Evolutionary conservation across 2,797 vertebrate genomes (phyloP), one percentile per base, ranked within the genome.

Genomic region (Esox lucius): DNA sequence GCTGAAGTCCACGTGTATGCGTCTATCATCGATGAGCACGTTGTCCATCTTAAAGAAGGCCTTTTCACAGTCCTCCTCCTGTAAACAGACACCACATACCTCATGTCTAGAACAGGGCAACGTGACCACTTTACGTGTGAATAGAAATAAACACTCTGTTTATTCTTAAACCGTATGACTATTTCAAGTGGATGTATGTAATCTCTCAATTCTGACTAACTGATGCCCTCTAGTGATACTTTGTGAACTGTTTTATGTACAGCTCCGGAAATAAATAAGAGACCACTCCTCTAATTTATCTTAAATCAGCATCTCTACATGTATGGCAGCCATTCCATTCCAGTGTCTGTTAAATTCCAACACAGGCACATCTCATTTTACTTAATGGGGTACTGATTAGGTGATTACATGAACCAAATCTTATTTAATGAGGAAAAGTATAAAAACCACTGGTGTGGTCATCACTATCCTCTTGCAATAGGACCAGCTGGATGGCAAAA

Each of bases 1-100:
- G 89, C 98, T 99, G 87, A 99, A 99, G 92, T 99, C 98, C 51
- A 99, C 98, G 0, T 99, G 97, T 82, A 99, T 98, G 59, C 97
- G 92, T 3, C 98, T 93, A 83, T 99, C 98, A 74, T 99, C 98
- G 71, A 99, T 99, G 74, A 99, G 94, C 19, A 99, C 98, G 0
- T 99, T 99, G 91, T 99, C 98, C 98, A 99, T 99, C 88, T 98
- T 98, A 85, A 99, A 98, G 86, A 95, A 99, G 0, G 98, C 98
- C 89, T 98, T 98, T 87, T 98, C 98, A 89, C 98, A 99, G 79
- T 99, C 97, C 87, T 99, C 97, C 81, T 98, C 95, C 98, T 99
- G 87, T 68, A 35, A 11, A 42, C 35, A 24, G 67, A 68, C 33
- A 42, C 8, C 0, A 65, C 24, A 71, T 5, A 8, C 16, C 51